Conservation (phyloP, 2,888 invertebrate genomes). For the Polietes domitor region DNA sequence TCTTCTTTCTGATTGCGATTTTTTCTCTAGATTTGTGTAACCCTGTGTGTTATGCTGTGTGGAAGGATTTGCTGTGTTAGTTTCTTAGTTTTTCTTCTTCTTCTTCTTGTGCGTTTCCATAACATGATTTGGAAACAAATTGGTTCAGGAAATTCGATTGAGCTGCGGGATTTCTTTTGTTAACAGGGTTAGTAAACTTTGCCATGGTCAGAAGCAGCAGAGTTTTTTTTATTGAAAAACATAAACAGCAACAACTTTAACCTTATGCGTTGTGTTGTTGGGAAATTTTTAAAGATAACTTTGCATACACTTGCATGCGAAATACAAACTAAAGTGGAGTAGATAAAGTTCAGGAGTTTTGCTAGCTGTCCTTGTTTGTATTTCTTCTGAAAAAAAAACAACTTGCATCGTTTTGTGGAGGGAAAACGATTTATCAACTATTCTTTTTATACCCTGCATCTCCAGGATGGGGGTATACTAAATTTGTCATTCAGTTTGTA, state of each 20-base stretch:
- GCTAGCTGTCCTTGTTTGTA: not conserved
- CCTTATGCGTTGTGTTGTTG: too few relatives aligned
- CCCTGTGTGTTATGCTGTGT: not conserved
- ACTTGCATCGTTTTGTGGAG: too few relatives aligned
- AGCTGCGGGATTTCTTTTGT: constrained; percentile 75
- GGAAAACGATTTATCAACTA: too few relatives aligned
- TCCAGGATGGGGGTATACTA: too few relatives aligned
- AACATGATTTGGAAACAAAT: constrained; percentile 78
- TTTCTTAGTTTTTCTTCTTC: too few relatives aligned
- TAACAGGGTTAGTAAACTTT: constrained; percentile 71
- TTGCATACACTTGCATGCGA: not conserved
- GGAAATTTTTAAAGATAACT: not conserved
- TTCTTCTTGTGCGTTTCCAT: constrained; percentile 65
- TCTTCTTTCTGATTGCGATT: not conserved
- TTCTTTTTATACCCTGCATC: too few relatives aligned
- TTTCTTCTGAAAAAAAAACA: not conserved
- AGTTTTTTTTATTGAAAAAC: not conserved
- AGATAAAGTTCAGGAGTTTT: not conserved
- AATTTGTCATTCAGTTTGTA: too few relatives aligned
- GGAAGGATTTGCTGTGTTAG: not conserved
- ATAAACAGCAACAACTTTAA: not conserved
- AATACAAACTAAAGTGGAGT: not conserved
- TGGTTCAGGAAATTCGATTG: constrained; percentile 77
- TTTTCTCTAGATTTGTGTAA: not conserved
- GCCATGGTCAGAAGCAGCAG: not conserved